Base-by-base conservation (phyloP, 2,888 invertebrate genomes). In the Amiota mariae region DNA sequence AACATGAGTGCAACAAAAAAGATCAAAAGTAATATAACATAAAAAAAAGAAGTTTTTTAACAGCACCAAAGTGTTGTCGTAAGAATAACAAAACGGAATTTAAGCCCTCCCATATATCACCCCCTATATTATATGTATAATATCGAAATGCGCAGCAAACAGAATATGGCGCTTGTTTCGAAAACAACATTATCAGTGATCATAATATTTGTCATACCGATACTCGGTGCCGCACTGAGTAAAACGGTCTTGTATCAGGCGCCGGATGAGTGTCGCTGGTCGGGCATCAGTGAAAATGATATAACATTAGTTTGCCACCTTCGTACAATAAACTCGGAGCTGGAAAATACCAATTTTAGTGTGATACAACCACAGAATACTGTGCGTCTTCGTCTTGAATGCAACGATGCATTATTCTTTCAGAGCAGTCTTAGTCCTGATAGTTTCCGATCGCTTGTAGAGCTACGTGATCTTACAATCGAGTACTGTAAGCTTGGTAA, bases 401-500 rank as follows among this genome's bases (percentile, higher is more conserved):
- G 96, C 90, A 95, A 94, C 87, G 93, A 95, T 87, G 93, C 94
- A 76, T 92, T 95, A 81, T 93, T 95, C 92, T 94, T 95, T 78
- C 93, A 94, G 87, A 95, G 95, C 90, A 94, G 94, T 78, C 91
- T 96, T 81, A 94, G 94, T 87, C 94, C 95, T 81, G 92, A 93
- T 77, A 95, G 95, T 88, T 95, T 96, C 82, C 92, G 95, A 51
- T 95, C 96, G 90, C 91, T 97, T 84, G 93, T 94, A 78, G 94
- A 95, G 89, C 91, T 97, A 77, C 92, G 95, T 84, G 94, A 95
- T 86, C 91, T 97, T 81, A 93, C 94, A 87, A 92, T 97, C 87
- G 95, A 95, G 90, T 94, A 95, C 89, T 97, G 97, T 92, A 96
- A 97, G 91, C 92, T 97, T 88, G 94, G 94, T 81, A 93, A 94